Conservation (phyloP, 2,113 vertebrate species). For the Cottus gobio region DNA sequence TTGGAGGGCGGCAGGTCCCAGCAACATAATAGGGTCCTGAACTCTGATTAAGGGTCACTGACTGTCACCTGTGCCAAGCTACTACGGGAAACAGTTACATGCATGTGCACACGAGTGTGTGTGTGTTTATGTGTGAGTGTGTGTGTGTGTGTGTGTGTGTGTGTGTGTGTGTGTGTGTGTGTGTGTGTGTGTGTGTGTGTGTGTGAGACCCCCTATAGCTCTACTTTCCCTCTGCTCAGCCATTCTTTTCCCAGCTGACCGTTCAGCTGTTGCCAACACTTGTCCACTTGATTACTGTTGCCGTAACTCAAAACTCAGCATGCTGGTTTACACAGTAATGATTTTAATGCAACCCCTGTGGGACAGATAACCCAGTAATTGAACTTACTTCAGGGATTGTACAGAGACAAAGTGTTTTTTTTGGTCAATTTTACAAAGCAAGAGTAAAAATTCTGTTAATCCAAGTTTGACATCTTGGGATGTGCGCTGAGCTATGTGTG, state of each 20-base stretch:
- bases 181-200: slow-evolving; percentile 35
- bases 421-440: not conserved
- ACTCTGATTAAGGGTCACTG: slow-evolving; percentile 47
- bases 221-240: slow-evolving; percentile 80
- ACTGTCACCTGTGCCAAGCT: slow-evolving; percentile 62
- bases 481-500: not conserved
- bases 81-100: slow-evolving; percentile 39
- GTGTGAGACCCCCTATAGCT: slow-evolving; percentile 51
- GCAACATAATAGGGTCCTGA: slow-evolving; percentile 33
- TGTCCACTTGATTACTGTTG: slow-evolving; percentile 74
- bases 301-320: slow-evolving; percentile 43
- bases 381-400: not conserved
- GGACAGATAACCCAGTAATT: not conserved
- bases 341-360: slow-evolving; percentile 61
- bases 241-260: slow-evolving; percentile 80
- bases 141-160: slow-evolving; percentile 34
- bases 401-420: not conserved
- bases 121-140: slow-evolving; percentile 30
- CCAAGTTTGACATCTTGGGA: not conserved
- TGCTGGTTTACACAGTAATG: slow-evolving; percentile 67
- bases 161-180: not conserved
- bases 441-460: not conserved
- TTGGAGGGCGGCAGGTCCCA: not conserved
- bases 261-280: slow-evolving; percentile 82
- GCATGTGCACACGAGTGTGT: slow-evolving; percentile 13